phyloP scores from a whole-genome alignment of 2,113 vertebrate genomes.

The Lamprotornis superbus region DNA sequence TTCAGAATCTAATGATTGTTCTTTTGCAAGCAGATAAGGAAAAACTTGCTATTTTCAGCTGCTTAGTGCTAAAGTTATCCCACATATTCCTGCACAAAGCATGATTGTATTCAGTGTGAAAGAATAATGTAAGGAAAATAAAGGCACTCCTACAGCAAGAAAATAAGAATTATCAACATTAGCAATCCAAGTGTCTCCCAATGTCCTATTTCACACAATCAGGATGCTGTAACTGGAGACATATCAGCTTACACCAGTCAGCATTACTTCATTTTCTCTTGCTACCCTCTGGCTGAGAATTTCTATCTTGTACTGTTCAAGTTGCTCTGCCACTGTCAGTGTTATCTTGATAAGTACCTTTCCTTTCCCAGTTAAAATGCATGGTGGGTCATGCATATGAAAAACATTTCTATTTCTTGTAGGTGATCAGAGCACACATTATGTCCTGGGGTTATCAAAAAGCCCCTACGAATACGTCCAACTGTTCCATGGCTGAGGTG shows the following conservation, averaged over 20 bases:
- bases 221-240: neutral
- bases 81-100: neutral
- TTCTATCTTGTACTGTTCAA: neutral
- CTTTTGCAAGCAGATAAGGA: neutral
- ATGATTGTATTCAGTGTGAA: neutral
- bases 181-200: neutral
- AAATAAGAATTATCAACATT: neutral
- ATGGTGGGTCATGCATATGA: conserved; percentile 4
- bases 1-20: neutral
- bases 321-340: conserved; percentile 20
- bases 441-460: conserved; percentile 19
- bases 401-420: conserved; percentile 11
- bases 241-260: neutral
- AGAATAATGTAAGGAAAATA: neutral
- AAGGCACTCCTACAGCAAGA: neutral
- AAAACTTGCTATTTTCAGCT: neutral
- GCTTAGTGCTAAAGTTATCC: neutral
- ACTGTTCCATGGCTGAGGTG: neutral
- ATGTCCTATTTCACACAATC: neutral
- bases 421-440: neutral
- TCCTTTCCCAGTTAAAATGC: conserved; percentile 27
- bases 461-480: neutral
- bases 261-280: neutral
- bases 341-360: conserved; percentile 14
- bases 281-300: conserved; percentile 1